Percentiles rank a stretch among this genome's conserved stretches.
phyloP scores from a whole-genome alignment of 2,888 invertebrate genomes.

The Xestia xanthographa region DNA sequence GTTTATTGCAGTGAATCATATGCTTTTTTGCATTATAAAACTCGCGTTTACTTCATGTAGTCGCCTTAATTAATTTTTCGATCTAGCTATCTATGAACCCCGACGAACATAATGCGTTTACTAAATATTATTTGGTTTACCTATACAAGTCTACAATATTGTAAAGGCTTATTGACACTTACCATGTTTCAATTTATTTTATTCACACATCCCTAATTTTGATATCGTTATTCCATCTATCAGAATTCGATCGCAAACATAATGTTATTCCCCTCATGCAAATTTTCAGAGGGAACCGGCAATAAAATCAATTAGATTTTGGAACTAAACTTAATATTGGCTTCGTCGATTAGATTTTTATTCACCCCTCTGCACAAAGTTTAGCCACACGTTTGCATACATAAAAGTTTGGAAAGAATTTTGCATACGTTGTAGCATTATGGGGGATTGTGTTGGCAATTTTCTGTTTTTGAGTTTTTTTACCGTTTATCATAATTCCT shows the following conservation, averaged over 20 bases:
- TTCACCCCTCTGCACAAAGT: slow-evolving; percentile 49
- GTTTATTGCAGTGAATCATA: too few relatives aligned
- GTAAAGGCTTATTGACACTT: slow-evolving; percentile 18
- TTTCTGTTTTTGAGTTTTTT: slow-evolving; percentile 27
- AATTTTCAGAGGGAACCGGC: slow-evolving; percentile 54
- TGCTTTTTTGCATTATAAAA: too few relatives aligned
- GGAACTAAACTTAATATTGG: slow-evolving; percentile 58
- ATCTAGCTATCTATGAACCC: background rate
- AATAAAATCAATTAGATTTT: slow-evolving; percentile 67
- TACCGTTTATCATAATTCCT: background rate
- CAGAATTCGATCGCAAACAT: slow-evolving; percentile 56
- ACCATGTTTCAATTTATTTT: slow-evolving; percentile 42
- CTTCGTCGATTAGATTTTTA: slow-evolving; percentile 60
- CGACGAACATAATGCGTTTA: background rate
- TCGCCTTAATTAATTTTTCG: background rate
- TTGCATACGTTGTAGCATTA: slow-evolving; percentile 46
- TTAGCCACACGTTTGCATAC: slow-evolving; percentile 60
- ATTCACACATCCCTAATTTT: slow-evolving; percentile 43
- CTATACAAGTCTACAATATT: background rate
- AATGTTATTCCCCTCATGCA: slow-evolving; percentile 59
- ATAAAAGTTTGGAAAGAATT: slow-evolving; percentile 42
- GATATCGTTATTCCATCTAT: slow-evolving; percentile 47
- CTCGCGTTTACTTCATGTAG: too few relatives aligned
- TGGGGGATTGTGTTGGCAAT: slow-evolving; percentile 20
- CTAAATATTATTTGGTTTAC: background rate